phyloP scores from a whole-genome alignment of 1,140 invertebrate genomes.

The Eriocheir sinensis region DNA sequence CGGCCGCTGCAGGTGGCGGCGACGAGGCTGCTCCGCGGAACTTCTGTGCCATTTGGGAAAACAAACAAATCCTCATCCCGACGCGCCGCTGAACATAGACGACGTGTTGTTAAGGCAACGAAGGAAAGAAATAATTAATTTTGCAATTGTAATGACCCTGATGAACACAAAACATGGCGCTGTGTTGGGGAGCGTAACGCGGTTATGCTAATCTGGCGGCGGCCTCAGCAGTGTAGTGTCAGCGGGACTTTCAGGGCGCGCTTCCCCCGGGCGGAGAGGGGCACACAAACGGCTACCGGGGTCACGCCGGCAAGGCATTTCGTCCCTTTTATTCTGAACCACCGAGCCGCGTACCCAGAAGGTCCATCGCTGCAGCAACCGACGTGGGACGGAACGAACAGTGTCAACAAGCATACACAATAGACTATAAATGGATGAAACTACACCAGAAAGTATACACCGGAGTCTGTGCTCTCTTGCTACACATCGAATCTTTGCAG shows the following conservation, averaged over 20 bases:
- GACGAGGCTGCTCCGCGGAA: neutral
- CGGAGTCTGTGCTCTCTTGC: neutral
- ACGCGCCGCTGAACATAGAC: neutral
- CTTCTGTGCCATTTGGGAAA: neutral
- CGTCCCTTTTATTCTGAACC: neutral
- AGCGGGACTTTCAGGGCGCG: neutral
- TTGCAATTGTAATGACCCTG: slow-evolving; percentile 14
- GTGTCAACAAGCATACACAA: neutral
- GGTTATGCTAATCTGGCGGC: neutral
- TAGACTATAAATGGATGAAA: neutral
- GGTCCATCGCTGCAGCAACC: neutral
- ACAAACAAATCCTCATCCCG: neutral
- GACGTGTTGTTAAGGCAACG: neutral
- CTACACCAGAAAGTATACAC: neutral
- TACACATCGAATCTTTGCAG: too few relatives aligned
- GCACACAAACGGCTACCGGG: too few relatives aligned
- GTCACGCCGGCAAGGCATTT: neutral
- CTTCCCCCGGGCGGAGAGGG: too few relatives aligned
- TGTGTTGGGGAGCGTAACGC: neutral
- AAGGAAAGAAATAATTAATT: slow-evolving; percentile 31
- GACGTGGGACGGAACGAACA: neutral
- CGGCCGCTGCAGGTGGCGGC: neutral
- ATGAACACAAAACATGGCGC: slow-evolving; percentile 31
- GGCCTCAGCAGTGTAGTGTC: slow-evolving; percentile 17
- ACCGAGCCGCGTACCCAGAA: neutral